These are phyloP conservation scores for Coptodon bakossiorum DNA, from an alignment of 2,113 vertebrate genomes.

Conservation along the genomic window DNA sequence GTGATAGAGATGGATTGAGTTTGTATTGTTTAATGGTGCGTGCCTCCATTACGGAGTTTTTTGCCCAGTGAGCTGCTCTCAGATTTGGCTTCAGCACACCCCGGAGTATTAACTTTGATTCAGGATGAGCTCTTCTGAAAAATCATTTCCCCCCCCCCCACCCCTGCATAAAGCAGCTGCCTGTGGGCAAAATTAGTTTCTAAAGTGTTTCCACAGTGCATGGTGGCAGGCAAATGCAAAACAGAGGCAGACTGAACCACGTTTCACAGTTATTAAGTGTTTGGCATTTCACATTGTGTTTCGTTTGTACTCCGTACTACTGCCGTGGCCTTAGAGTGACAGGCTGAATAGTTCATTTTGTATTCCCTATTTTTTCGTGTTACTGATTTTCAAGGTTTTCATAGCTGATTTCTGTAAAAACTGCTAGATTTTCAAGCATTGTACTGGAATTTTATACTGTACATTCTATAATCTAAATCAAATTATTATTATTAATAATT, in stretches of 20 bases:
- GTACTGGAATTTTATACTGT: background rate
- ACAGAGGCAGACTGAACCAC: background rate
- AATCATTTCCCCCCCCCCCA: background rate
- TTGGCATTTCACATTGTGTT: background rate
- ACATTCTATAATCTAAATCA: background rate
- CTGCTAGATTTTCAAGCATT: background rate
- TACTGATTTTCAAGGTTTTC: background rate
- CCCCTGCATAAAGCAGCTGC: background rate
- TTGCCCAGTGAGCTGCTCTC: background rate
- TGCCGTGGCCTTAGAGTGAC: background rate
- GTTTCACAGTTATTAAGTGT: background rate
- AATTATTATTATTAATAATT: background rate
- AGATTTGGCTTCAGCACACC: constrained; percentile 11
- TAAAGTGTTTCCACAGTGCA: background rate
- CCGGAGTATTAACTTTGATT: background rate
- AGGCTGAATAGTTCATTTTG: background rate
- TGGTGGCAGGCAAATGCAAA: background rate
- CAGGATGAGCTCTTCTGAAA: background rate
- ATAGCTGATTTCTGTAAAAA: background rate
- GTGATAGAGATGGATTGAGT: constrained; percentile 26
- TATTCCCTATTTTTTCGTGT: background rate
- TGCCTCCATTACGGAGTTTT: constrained; percentile 26
- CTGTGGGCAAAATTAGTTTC: constrained; percentile 10
- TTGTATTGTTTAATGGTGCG: constrained; percentile 25
- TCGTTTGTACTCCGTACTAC: background rate